Conservation (phyloP, 2,888 invertebrate species). For the Ceratothoa steindachneri region DNA sequence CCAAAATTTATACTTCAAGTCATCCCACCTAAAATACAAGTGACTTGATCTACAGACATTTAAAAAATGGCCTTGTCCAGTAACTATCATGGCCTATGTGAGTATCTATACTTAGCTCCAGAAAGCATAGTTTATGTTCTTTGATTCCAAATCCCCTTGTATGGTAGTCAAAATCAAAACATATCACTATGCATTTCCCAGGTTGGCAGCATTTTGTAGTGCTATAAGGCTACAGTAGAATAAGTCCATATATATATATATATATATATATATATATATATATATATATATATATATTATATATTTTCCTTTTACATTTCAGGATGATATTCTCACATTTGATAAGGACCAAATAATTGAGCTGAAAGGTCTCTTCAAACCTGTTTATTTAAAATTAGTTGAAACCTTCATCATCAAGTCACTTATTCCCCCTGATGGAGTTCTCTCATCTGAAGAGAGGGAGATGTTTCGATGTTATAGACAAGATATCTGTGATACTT, state of each 20-base stretch:
- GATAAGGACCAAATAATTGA: conserved; percentile 28
- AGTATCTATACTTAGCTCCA: too few relatives aligned
- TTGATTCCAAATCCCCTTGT: too few relatives aligned
- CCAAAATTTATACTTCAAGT: too few relatives aligned
- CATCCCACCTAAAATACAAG: too few relatives aligned
- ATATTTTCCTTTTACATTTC: conserved; percentile 3
- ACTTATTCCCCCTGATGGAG: conserved; percentile 40
- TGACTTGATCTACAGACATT: too few relatives aligned
- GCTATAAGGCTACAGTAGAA: not conserved
- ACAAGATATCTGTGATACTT: conserved; percentile 48
- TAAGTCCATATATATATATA: too few relatives aligned
- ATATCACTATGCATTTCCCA: too few relatives aligned
- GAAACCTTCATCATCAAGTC: conserved; percentile 44
- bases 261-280: conserved; percentile 11
- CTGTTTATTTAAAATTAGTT: conserved; percentile 45
- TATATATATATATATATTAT: conserved; percentile 4
- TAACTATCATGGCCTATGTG: too few relatives aligned
- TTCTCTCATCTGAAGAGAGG: conserved; percentile 37
- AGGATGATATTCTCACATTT: conserved; percentile 47
- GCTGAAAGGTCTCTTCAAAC: conserved; percentile 36
- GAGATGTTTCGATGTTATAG: conserved; percentile 47
- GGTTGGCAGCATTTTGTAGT: too few relatives aligned
- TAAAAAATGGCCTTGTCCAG: too few relatives aligned
- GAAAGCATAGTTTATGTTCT: too few relatives aligned
- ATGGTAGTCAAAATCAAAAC: too few relatives aligned